These are phyloP conservation scores for Lepidocolaptes lacrymiger DNA, from an alignment of 2,797 vertebrate species.

Conservation along the genomic window DNA sequence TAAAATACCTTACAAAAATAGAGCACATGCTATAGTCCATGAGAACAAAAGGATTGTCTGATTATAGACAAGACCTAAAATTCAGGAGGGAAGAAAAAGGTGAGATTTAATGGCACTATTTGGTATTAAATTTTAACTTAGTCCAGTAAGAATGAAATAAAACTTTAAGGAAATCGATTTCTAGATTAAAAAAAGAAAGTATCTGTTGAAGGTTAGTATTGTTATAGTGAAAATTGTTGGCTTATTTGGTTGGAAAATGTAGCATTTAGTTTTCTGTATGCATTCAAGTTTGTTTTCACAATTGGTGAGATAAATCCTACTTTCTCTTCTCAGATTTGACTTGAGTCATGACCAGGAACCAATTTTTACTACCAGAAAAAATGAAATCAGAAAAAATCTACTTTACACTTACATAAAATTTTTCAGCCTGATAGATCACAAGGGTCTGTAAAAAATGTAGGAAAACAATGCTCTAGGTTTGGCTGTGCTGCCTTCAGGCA, in stretches of 20 bases:
- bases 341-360: neutral
- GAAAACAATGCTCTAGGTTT: neutral
- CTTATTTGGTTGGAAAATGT: neutral
- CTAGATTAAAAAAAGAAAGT: neutral
- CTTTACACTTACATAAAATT: neutral
- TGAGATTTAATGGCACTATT: slow-evolving; percentile 38
- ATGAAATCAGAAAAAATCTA: neutral
- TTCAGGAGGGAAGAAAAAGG: slow-evolving; percentile 8
- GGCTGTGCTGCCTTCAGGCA: neutral
- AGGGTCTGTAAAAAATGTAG: neutral
- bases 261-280: neutral
- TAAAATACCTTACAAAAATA: slow-evolving; percentile 47
- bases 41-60: slow-evolving; percentile 2
- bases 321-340: neutral
- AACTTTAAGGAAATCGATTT: neutral
- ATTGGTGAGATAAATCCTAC: neutral
- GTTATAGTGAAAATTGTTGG: neutral
- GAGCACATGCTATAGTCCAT: neutral
- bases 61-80: slow-evolving; percentile 51
- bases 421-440: neutral
- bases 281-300: neutral
- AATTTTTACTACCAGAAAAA: neutral
- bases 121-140: slow-evolving; percentile 51
- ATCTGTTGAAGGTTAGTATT: neutral
- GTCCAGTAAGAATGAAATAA: neutral